Base-by-base conservation (phyloP, 2,113 vertebrate genomes). In the Bothrops jararaca region DNA sequence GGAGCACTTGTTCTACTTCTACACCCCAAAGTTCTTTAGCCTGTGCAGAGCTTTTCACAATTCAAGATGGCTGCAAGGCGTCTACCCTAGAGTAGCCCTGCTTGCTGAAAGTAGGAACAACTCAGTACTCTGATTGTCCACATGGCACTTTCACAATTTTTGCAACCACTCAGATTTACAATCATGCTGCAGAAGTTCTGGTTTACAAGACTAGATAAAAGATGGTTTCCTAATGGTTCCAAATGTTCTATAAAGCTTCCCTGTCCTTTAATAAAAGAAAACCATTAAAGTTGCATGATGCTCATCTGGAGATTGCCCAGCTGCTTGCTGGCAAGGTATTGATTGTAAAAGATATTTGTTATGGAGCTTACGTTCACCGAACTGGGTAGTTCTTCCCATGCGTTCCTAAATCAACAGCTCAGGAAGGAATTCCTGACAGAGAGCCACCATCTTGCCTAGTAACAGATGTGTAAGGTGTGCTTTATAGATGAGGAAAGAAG, bases 231-330 rank as follows among this genome's bases (percentile, higher is more conserved):
- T 24, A 92, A 85, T 91, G 93, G 87, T 42, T 93, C 58, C 93
- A 56, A 88, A 90, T 20, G 89, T 80, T 50, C 52, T 29, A 9
- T 89, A 93, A 95, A 91, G 45, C n/a, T 86, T 93, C 50, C 57
- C 23, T 85, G 20, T 5, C 0, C 90, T 85, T 93, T 92, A 93
- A 91, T 97, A 97, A 96, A 95, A 93, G 94, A 97, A 97, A 97
- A 24, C 18, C 12, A 4, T 57, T 48, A 89, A 54, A 58, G 69
- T 45, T n/a, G 20, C 24, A 42, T 7, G 6, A 39, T n/a, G 18
- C 88, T 50, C 9, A 57, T 56, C 34, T 74, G 23, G 60, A 56
- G 74, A 54, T 58, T 24, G 48, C 52, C 22, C n/a, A 88, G 23
- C 26, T 85, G 39, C 39, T 56, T 85, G 48, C 54, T 89, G 64